A percentile compares a stretch with the other conserved stretches of the same genome.
Evolutionary conservation across 2,888 invertebrate species (phyloP).

Genomic region (Chymomyza amoena): DNA sequence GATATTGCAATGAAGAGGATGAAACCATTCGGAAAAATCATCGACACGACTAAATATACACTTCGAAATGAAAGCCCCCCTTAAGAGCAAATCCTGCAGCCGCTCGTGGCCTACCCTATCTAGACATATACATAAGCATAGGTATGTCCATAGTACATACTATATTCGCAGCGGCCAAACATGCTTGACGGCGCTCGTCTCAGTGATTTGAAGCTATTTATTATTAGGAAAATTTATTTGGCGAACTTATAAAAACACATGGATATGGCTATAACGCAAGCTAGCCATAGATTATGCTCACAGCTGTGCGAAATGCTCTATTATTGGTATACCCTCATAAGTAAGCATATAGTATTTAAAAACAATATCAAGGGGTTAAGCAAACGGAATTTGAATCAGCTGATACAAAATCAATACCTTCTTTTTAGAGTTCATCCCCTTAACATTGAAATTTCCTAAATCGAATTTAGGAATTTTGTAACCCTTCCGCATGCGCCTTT

Average conservation of each 20-base stretch:
- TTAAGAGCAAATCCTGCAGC: too few relatives aligned
- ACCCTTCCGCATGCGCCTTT: too few relatives aligned
- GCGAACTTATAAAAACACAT: constrained; percentile 29
- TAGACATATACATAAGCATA: background rate
- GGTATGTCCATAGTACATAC: background rate
- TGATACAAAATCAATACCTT: too few relatives aligned
- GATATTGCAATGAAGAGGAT: too few relatives aligned
- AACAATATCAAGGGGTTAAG: too few relatives aligned
- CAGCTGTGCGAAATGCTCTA: background rate
- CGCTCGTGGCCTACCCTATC: background rate
- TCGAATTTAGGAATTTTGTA: too few relatives aligned
- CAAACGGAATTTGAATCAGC: too few relatives aligned
- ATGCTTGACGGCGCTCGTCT: background rate
- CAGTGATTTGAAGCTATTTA: constrained; percentile 42
- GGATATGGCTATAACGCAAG: background rate
- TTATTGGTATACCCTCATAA: background rate
- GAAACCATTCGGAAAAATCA: too few relatives aligned
- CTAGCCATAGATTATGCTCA: background rate
- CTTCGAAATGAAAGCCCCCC: too few relatives aligned
- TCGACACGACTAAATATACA: too few relatives aligned
- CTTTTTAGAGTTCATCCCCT: too few relatives aligned
- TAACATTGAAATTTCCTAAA: too few relatives aligned
- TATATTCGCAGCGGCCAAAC: background rate
- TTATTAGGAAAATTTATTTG: constrained; percentile 50
- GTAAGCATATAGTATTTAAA: background rate